Evolutionary conservation across 2,888 invertebrate species (phyloP), one percentile per base, ranked within the genome.

Genomic region (Latrodectus hesperus): DNA sequence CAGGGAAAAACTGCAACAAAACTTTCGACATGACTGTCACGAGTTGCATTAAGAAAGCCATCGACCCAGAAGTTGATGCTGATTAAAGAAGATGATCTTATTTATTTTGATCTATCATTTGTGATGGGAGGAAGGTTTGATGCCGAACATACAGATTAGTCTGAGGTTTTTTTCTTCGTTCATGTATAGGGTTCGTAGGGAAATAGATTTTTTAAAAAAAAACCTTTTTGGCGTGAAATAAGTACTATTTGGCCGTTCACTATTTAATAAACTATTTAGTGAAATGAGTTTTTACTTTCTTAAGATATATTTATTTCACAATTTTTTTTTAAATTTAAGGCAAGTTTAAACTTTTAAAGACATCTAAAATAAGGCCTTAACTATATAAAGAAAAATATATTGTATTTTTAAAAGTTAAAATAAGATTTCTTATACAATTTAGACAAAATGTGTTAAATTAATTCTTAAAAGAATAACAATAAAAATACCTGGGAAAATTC

Each of bases 21-120:
- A 60, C 12, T 60, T n/a, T 12, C 60, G 14, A n/a, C 26, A 74
- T 73, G 52, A 49, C 10, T 10, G 70, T 38, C 49, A 38, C 67
- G 65, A 17, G 52, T 77, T 22, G 67, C n/a, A 77, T 77, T 76
- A 51, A 65, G 38, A 77, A 77, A 77, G 67, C 51, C 52, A n/a
- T 52, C 22, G 67, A 67, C 65, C 52, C 38, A 51, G 77, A 77
- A 77, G 38, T 51, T 67, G 52, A 22, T n/a, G 60, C n/a, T 60
- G 60, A 60, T 60, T 60, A 60, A 22, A 67, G 17, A 51, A 14
- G 77, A 67, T 77, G 52, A 77, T 65, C 55, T 14, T 17, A 17
- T 52, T 77, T 22, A 17, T 77, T 77, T 77, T 60, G 60, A 60
- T 60, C n/a, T 12, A n/a, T 60, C 60, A 60, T 60, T n/a, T n/a